A percentile compares a stretch with the other conserved stretches of the same genome.
Conservation (phyloP, 2,888 invertebrate species). For the Heliconius erato region DNA sequence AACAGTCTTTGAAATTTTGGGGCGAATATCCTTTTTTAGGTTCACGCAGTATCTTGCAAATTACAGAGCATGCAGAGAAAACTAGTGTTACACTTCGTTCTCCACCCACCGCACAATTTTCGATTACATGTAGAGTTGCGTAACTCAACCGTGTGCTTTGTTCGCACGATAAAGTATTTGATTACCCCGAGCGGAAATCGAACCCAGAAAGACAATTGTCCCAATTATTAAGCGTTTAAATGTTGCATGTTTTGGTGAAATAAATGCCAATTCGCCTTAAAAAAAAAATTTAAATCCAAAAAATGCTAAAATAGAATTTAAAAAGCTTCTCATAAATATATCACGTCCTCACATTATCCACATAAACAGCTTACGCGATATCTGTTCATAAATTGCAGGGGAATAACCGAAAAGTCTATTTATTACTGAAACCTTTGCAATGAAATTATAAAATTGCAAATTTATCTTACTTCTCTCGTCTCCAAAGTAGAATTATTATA, state of each 20-base stretch:
- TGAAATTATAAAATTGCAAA: slow-evolving; percentile 46
- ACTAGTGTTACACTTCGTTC: no score
- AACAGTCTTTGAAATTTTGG: no score
- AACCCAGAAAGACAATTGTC: no score
- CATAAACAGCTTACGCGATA: slow-evolving; percentile 45
- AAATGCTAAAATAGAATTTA: not conserved
- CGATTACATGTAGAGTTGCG: no score
- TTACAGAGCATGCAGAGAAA: no score
- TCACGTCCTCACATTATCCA: slow-evolving; percentile 37
- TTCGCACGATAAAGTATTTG: no score
- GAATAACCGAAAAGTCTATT: slow-evolving; percentile 48
- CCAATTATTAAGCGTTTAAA: not conserved
- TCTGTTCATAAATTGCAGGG: slow-evolving; percentile 48
- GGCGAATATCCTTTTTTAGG: no score
- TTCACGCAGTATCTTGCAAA: no score
- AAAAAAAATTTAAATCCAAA: not conserved
- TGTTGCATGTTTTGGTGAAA: not conserved
- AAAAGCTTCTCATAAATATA: slow-evolving; percentile 22
- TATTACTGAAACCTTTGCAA: slow-evolving; percentile 38
- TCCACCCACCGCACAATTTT: no score
- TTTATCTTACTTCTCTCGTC: slow-evolving; percentile 41
- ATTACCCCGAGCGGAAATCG: no score
- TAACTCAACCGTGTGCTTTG: no score
- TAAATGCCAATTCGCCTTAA: not conserved
- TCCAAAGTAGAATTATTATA: not conserved